Conservation (phyloP, 2,113 vertebrate genomes). For the Gopherus flavomarginatus region DNA sequence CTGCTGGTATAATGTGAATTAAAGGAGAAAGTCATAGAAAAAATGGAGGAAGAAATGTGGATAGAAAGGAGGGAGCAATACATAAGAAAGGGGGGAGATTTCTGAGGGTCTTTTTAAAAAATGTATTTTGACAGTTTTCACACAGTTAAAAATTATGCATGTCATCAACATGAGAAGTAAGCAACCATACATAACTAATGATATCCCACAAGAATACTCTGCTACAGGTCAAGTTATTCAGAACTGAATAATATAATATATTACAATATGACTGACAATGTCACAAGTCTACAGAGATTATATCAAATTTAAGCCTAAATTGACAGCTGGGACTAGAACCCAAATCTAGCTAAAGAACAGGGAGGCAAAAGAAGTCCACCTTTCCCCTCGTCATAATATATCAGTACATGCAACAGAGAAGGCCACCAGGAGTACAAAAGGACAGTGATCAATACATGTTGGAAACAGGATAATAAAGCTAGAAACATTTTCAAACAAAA, state of each 20-base stretch:
- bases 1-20: background rate
- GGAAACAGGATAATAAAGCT: slow-evolving; percentile 14
- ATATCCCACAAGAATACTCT: background rate
- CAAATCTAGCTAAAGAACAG: background rate
- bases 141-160: background rate
- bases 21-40: background rate
- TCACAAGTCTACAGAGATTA: background rate
- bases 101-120: background rate
- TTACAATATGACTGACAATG: background rate
- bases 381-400: background rate
- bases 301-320: background rate
- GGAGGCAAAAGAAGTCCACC: background rate
- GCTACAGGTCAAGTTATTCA: background rate
- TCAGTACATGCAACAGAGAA: background rate
- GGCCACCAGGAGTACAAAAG: background rate
- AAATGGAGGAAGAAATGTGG: background rate
- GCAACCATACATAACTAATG: background rate
- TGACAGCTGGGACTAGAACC: background rate
- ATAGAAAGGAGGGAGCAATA: background rate
- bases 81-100: too few relatives aligned
- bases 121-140: background rate
- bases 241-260: background rate
- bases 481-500: slow-evolving; percentile 4
- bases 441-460: background rate
- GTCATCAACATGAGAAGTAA: background rate